Evolutionary conservation across 2,888 invertebrate species (phyloP).

Genomic region (Rhagium mordax): DNA sequence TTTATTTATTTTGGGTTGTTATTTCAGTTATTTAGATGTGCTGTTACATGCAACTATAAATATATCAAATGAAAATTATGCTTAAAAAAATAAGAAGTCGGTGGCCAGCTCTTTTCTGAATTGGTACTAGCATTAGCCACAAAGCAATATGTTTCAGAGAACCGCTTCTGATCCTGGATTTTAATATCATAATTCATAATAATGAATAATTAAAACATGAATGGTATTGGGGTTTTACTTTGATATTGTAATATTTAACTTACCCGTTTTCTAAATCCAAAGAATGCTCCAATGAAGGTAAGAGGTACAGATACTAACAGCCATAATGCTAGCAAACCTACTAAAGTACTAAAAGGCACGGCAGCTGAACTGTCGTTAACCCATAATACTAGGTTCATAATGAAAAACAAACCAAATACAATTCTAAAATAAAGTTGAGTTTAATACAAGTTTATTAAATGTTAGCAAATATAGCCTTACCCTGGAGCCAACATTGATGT

Average conservation of each 20-base stretch:
- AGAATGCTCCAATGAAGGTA: constrained; percentile 98
- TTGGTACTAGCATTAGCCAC: too few species aligned
- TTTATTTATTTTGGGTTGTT: too few species aligned
- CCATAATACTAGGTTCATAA: constrained; percentile 98
- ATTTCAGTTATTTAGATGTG: too few species aligned
- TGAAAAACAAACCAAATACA: constrained; percentile 96
- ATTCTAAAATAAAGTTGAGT: constrained; percentile 75
- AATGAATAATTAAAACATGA: constrained; percentile 1
- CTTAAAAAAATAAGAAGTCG: too few species aligned
- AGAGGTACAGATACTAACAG: constrained; percentile 98
- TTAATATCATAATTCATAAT: too few species aligned
- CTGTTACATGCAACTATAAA: too few species aligned
- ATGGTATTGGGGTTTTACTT: not conserved
- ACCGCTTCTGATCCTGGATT: too few species aligned
- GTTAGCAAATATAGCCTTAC: constrained; percentile 73
- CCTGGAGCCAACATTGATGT: constrained; percentile 98
- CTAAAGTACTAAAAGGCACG: constrained; percentile 95
- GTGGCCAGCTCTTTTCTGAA: too few species aligned
- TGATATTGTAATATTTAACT: constrained; percentile 63
- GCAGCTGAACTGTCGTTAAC: constrained; percentile 96
- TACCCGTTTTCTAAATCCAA: constrained; percentile 97
- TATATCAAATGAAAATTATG: too few species aligned
- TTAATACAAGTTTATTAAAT: not conserved
- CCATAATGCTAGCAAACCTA: constrained; percentile 96
- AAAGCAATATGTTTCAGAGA: too few species aligned